Conservation (phyloP, 2,113 vertebrate genomes). For the Sinocyclocheilus anshuiensis region DNA sequence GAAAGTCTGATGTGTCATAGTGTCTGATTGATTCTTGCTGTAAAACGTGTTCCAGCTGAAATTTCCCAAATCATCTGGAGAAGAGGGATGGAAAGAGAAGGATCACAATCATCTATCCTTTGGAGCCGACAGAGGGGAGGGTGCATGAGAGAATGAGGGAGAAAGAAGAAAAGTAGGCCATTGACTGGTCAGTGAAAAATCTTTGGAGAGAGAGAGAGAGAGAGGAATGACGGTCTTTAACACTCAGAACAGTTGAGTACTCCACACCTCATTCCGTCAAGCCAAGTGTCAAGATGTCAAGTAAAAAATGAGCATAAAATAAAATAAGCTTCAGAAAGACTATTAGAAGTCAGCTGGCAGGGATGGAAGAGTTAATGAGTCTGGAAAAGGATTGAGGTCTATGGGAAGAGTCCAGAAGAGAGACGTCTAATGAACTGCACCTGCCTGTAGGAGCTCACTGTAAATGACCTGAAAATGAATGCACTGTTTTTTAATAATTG, state of each 20-base stretch:
- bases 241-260: slow-evolving; percentile 53
- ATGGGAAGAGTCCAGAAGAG: slow-evolving; percentile 30
- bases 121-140: slow-evolving; percentile 11
- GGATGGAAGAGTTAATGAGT: slow-evolving; percentile 31
- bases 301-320: slow-evolving; percentile 39
- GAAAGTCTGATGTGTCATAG: slow-evolving; percentile 29
- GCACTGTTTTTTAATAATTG: neutral
- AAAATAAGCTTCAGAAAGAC: slow-evolving; percentile 38
- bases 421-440: slow-evolving; percentile 37
- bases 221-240: slow-evolving; percentile 35
- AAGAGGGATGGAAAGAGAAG: slow-evolving; percentile 36
- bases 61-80: slow-evolving; percentile 53
- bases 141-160: neutral
- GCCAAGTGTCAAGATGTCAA: slow-evolving; percentile 50
- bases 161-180: slow-evolving; percentile 40
- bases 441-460: slow-evolving; percentile 9
- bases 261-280: slow-evolving; percentile 40
- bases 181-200: slow-evolving; percentile 22
- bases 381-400: slow-evolving; percentile 11
- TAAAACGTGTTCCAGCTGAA: slow-evolving; percentile 39
- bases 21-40: slow-evolving; percentile 46
- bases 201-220: slow-evolving; percentile 24
- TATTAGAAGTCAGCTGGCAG: neutral
- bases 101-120: slow-evolving; percentile 41
- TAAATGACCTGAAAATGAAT: neutral